These are phyloP conservation scores for Alosa alosa DNA, from an alignment of 2,113 vertebrate genomes.

Conservation along the genomic window DNA sequence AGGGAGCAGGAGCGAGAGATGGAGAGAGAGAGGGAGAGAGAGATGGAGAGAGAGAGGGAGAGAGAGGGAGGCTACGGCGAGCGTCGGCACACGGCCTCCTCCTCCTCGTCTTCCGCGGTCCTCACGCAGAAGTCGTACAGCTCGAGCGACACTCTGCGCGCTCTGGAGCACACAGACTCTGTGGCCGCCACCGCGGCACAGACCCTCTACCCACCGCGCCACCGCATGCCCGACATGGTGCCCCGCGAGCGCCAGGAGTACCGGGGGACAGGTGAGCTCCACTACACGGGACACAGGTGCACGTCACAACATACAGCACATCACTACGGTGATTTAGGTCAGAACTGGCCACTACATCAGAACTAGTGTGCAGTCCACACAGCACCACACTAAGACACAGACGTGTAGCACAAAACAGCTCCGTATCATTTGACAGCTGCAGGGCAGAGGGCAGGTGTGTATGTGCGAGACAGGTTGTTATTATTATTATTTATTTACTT, in stretches of 20 bases:
- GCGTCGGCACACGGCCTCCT: constrained; percentile 74
- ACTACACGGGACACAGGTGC: neutral
- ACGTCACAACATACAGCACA: neutral
- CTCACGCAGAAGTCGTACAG: constrained; percentile 97
- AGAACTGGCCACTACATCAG: neutral
- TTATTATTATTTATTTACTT: neutral
- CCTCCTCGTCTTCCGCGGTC: constrained; percentile 78
- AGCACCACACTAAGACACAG: neutral
- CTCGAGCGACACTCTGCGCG: constrained; percentile 95
- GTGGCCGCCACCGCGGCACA: constrained; percentile 86
- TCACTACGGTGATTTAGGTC: neutral
- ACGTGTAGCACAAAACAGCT: neutral
- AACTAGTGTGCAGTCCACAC: neutral
- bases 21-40: constrained; percentile 67
- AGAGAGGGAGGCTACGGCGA: constrained; percentile 72
- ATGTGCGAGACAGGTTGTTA: neutral
- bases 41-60: constrained; percentile 57
- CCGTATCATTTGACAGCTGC: neutral
- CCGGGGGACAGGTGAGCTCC: constrained; percentile 82
- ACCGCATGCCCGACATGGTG: constrained; percentile 89
- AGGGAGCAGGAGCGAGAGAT: constrained; percentile 75
- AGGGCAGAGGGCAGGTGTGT: neutral
- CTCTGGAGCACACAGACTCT: constrained; percentile 90
- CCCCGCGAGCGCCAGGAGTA: constrained; percentile 88
- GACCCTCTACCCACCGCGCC: constrained; percentile 53